Percentiles rank a stretch among this genome's conserved stretches.
These are phyloP conservation scores for Nesogale talazaci DNA, from an alignment of 2,113 vertebrate genomes.

Conservation along the genomic window DNA sequence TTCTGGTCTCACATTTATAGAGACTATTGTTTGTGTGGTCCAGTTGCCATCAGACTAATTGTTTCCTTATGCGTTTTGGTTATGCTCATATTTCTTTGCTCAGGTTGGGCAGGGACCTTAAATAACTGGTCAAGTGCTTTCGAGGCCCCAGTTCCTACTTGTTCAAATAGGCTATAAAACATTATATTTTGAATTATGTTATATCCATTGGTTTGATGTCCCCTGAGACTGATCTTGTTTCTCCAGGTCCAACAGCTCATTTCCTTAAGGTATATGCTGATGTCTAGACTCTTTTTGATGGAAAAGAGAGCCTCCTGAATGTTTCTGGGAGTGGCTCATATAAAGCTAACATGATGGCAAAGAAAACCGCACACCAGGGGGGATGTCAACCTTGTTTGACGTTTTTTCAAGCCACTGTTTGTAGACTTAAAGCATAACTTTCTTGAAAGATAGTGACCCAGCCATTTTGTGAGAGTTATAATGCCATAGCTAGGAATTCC, in stretches of 20 bases:
- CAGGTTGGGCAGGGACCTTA: background rate
- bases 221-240: too few relatives aligned
- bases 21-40: background rate
- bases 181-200: too few relatives aligned
- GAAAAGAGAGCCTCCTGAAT: background rate
- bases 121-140: background rate
- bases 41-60: background rate
- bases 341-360: background rate
- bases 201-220: too few relatives aligned
- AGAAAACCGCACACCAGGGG: background rate
- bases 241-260: too few relatives aligned
- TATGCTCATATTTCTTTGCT: background rate
- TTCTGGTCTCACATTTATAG: too few relatives aligned
- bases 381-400: background rate
- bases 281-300: background rate
- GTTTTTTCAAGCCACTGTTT: background rate
- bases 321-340: background rate
- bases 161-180: too few relatives aligned
- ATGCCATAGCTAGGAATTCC: background rate
- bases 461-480: background rate
- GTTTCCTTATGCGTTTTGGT: background rate
- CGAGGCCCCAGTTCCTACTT: too few relatives aligned
- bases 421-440: background rate
- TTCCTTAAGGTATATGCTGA: background rate
- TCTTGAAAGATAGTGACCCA: background rate